Base-by-base conservation (phyloP, 2,888 invertebrate genomes). In the Meloe dianella region DNA sequence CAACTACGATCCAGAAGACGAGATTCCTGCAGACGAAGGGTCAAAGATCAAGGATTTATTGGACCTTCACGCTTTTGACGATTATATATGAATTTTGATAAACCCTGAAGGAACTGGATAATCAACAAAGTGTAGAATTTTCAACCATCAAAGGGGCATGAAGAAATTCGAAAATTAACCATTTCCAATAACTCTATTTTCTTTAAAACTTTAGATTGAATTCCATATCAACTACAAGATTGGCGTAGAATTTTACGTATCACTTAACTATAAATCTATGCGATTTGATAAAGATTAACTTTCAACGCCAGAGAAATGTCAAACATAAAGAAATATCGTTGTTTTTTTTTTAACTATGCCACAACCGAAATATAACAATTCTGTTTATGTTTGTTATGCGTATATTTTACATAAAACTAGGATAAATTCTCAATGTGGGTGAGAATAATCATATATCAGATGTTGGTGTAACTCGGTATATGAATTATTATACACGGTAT, bases 331-430 rank as follows among this genome's bases (percentile, higher is more conserved):
- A 54, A 54, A 27, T 22, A 51, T 51, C 10, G 47, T 12, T 54
- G 14, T 54, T 27, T 10, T 27, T 27, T 27, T 24, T 24, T 14
- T 17, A 22, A 0, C 38, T 41, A n/a, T 41, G 17, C 8, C 17
- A n/a, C 27, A 27, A 27, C 4, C 4, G 17, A 4, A n/a, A 41
- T 8, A 6, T 5, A 41, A 38, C 32, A 32, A 35, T 35, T 41
- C 17, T n/a, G 12, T 35, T 35, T 12, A 35, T 41, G 5, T n/a
- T 7, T 41, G 24, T 54, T 47, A 5, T 51, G 38, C 12, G 14
- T 51, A 51, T 54, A 41, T 24, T 54, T 54, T 54, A 54, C 54
- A 54, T 41, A 8, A 54, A 54, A 54, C 27, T 22, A 20, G 51
- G n/a, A 54, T 54, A 54, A 24, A 54, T 27, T 27, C n/a, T 14